Conservation (phyloP, 2,113 vertebrate genomes). For the Laterallus jamaicensis region DNA sequence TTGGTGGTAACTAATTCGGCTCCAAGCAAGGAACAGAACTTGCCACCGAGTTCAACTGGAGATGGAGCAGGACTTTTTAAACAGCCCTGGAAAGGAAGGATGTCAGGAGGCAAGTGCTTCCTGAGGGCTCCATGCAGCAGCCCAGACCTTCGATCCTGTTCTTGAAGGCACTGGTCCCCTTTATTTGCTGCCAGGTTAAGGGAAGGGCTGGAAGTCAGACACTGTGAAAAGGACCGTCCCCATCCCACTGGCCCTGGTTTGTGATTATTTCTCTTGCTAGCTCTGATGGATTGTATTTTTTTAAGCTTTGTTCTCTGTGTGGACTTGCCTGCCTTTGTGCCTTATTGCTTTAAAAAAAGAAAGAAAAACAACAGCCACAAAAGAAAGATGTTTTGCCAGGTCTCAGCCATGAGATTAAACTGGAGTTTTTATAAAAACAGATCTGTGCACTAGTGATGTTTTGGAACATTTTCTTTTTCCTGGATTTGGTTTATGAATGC, state of each 20-base stretch:
- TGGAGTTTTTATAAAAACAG: conserved; percentile 72
- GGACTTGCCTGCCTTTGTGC: conserved; percentile 42
- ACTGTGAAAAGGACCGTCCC: conserved; percentile 7
- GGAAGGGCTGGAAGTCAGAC: not conserved
- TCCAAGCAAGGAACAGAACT: not conserved
- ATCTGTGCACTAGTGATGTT: conserved; percentile 47
- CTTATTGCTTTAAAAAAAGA: conserved; percentile 1
- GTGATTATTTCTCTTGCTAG: conserved; percentile 30
- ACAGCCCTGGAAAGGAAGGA: not conserved
- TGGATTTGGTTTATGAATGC: not conserved
- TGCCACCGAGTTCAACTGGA: not conserved
- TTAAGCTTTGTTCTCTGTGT: conserved; percentile 26
- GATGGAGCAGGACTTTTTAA: not conserved
- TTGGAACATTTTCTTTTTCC: not conserved
- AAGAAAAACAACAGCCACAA: not conserved
- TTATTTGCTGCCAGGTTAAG: not conserved
- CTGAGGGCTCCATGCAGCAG: not conserved
- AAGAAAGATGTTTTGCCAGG: conserved; percentile 40
- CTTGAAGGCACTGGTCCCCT: not conserved
- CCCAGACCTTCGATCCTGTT: not conserved
- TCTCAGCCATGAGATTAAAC: conserved; percentile 75
- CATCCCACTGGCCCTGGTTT: not conserved
- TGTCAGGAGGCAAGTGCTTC: not conserved
- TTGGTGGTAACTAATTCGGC: not conserved
- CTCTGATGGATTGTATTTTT: conserved; percentile 17